phyloP scores from a whole-genome alignment of 2,797 vertebrate species.

The Nannoperca obscura region DNA sequence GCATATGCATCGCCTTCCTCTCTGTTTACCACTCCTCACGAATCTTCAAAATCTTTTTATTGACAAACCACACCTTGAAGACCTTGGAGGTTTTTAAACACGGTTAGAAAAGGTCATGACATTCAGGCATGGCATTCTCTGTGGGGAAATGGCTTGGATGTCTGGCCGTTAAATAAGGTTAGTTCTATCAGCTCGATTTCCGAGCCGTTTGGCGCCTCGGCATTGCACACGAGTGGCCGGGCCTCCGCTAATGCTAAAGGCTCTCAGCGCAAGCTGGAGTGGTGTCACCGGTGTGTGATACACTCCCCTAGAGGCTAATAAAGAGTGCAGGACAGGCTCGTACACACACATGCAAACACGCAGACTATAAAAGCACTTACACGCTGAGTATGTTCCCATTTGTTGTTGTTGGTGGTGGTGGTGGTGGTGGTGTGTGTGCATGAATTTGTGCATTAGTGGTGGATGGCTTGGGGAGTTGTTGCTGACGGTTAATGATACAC shows the following conservation, averaged over 20 bases:
- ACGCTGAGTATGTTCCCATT: constrained; percentile 19
- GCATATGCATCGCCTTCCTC: constrained; percentile 42
- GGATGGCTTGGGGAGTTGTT: constrained; percentile 38
- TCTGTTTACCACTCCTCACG: constrained; percentile 49
- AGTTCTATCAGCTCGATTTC: constrained; percentile 72
- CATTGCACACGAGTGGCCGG: constrained; percentile 42
- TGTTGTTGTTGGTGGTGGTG: constrained; percentile 17
- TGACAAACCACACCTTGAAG: constrained; percentile 81
- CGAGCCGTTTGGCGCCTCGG: constrained; percentile 46
- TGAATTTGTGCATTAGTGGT: constrained; percentile 47
- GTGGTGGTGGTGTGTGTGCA: constrained; percentile 10
- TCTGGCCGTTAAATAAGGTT: constrained; percentile 78
- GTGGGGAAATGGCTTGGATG: constrained; percentile 74
- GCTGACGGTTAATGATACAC: constrained; percentile 63
- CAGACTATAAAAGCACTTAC: constrained; percentile 30
- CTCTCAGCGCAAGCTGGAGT: constrained; percentile 37
- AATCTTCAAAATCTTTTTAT: constrained; percentile 71
- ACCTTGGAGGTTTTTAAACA: constrained; percentile 80
- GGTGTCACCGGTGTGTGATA: constrained; percentile 35
- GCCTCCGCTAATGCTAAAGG: constrained; percentile 37
- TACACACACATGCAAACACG: constrained; percentile 23
- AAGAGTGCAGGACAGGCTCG: constrained; percentile 28
- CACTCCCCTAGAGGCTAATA: constrained; percentile 36
- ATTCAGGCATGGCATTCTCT: constrained; percentile 85
- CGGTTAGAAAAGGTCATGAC: constrained; percentile 82